A percentile compares a stretch with the other conserved stretches of the same genome.
phyloP scores from a whole-genome alignment of 2,888 invertebrate genomes.

The Drosophila pseudotakahashii region DNA sequence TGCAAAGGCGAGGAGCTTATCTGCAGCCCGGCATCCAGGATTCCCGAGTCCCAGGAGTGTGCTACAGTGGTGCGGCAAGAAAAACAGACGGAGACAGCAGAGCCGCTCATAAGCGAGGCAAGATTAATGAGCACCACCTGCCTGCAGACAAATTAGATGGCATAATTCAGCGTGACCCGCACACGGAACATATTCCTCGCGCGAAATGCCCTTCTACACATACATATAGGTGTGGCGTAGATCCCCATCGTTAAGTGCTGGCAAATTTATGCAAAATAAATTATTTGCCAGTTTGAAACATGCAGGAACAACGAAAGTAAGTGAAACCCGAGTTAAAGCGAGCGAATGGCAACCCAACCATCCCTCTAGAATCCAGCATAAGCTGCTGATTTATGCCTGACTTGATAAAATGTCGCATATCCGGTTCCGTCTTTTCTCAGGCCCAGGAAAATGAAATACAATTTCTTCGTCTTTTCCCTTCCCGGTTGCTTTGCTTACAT shows the following conservation, averaged over 20 bases:
- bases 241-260: constrained; percentile 42
- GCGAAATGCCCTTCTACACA: too few species aligned
- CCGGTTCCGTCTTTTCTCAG: constrained; percentile 44
- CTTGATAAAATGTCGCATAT: constrained; percentile 58
- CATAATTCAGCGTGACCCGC: constrained; percentile 72
- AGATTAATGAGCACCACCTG: constrained; percentile 78
- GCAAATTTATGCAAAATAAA: constrained; percentile 54
- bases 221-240: constrained; percentile 26
- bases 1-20: constrained; percentile 29
- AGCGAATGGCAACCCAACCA: constrained; percentile 6
- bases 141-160: constrained; percentile 71
- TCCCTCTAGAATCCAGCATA: constrained; percentile 20
- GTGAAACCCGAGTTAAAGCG: constrained; percentile 14
- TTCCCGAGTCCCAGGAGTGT: constrained; percentile 50
- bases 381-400: constrained; percentile 52
- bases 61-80: constrained; percentile 40
- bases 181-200: constrained; percentile 39
- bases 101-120: constrained; percentile 54
- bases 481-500: background rate
- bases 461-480: constrained; percentile 16
- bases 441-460: constrained; percentile 44
- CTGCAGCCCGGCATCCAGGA: constrained; percentile 22
- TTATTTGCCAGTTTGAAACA: constrained; percentile 47
- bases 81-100: constrained; percentile 38
- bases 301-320: constrained; percentile 23